A percentile compares a stretch with the other conserved stretches of the same genome.
Evolutionary conservation across 2,888 invertebrate genomes (phyloP).

Genomic region (Sturmia bella): DNA sequence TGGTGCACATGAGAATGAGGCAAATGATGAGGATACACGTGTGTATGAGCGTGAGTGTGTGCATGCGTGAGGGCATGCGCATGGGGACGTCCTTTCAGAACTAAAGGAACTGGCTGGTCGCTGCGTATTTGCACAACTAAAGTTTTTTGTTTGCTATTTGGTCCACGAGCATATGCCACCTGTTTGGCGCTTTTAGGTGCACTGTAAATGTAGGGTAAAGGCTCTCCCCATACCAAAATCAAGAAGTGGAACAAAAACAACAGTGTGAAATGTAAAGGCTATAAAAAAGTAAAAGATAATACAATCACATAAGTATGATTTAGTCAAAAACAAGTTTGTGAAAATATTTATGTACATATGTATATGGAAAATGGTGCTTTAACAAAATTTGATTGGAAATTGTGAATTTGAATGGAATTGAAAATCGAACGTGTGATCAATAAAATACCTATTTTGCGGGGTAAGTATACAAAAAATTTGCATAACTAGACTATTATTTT

Average conservation of each 20-base stretch:
- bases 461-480: no score
- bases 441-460: no score
- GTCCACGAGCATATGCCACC: conserved; percentile 66
- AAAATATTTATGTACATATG: background rate
- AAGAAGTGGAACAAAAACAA: conserved; percentile 65
- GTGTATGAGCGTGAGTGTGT: conserved; percentile 68
- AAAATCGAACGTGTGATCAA: no score
- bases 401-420: no score
- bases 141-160: conserved; percentile 76
- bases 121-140: conserved; percentile 81
- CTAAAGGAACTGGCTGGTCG: conserved; percentile 79
- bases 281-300: conserved; percentile 10
- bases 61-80: conserved; percentile 67
- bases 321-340: no score
- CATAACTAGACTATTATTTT: no score
- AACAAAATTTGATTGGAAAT: no score
- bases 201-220: conserved; percentile 75
- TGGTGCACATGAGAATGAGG: conserved; percentile 71
- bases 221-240: conserved; percentile 74
- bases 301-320: background rate
- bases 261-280: conserved; percentile 59
- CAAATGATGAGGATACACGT: conserved; percentile 71
- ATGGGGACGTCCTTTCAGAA: conserved; percentile 77
- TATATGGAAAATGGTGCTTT: no score
- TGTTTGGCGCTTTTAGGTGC: conserved; percentile 78